Evolutionary conservation across 2,797 vertebrate species (phyloP), one percentile per base, ranked within the genome.

Genomic region (Spondyliosoma cantharus): DNA sequence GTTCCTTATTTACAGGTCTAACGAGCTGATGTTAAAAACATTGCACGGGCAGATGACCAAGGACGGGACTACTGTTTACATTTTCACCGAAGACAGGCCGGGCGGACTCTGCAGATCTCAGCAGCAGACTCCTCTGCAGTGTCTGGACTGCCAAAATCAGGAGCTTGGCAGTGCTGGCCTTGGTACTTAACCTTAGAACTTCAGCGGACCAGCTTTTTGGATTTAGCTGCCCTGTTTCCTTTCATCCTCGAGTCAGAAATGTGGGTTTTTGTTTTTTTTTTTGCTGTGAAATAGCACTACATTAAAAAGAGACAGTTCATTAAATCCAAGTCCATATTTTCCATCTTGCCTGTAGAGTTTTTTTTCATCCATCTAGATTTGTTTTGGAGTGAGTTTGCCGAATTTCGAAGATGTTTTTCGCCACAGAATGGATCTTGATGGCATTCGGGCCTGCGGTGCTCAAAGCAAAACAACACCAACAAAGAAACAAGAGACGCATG

Each of bases 1-100:
- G 79, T 63, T 90, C 42, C 69, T 69, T 81, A 81, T 88, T 86
- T 76, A 87, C 62, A 64, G 54, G 81, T 74, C 68, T 37, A 83
- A 83, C 66, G 70, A 63, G 73, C 73, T 67, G 80, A 81, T 71
- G 74, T 54, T 56, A 42, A 83, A 85, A 83, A 81, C 59, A 24
- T 54, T 42, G n/a, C 62, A 46, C 1, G 56, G 75, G 32, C 82
- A 87, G 82, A 88, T 42, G 71, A 70, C 81, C 81, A 86, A 85
- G 76, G 87, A 86, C 86, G 62, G 24, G 0, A 27, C 64, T 59
- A 37, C 57, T 87, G 76, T 86, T 83, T 80, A 75, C 77, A 76
- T 86, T 81, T 81, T 73, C 48, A 78, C 68, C 27, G 45, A 27
- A 76, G 64, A 74, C 0, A 60, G 27, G 5, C 24, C 24, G 45